A percentile compares a stretch with the other conserved stretches of the same genome.
Conservation (phyloP, 2,797 vertebrate species). For the Austrolebias charrua region DNA sequence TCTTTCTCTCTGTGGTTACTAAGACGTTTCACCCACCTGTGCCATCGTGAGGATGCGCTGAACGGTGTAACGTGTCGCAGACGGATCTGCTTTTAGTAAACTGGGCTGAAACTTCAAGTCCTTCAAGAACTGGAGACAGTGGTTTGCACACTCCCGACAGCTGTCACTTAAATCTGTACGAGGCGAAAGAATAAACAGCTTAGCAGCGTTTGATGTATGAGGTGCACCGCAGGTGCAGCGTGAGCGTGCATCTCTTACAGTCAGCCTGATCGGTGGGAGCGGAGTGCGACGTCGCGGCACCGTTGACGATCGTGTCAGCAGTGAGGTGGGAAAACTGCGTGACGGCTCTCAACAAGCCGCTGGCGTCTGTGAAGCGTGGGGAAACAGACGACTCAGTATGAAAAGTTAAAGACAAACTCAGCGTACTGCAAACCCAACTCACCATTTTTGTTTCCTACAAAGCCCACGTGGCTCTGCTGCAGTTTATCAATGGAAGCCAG, state of each 20-base stretch:
- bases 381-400: neutral
- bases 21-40: slow-evolving; percentile 52
- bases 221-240: neutral
- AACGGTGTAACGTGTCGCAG: slow-evolving; percentile 61
- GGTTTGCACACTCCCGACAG: slow-evolving; percentile 75
- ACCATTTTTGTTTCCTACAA: slow-evolving; percentile 74
- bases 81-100: slow-evolving; percentile 68
- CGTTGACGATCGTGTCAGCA: slow-evolving; percentile 88
- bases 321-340: slow-evolving; percentile 89
- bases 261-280: slow-evolving; percentile 89
- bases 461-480: slow-evolving; percentile 74
- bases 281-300: slow-evolving; percentile 84
- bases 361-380: slow-evolving; percentile 70
- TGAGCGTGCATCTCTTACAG: slow-evolving; percentile 71
- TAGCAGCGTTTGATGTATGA: neutral
- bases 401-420: neutral
- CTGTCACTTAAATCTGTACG: slow-evolving; percentile 71
- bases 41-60: slow-evolving; percentile 73
- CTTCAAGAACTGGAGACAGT: slow-evolving; percentile 77
- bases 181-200: neutral
- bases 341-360: slow-evolving; percentile 82
- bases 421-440: neutral
- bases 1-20: neutral
- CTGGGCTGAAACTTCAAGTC: slow-evolving; percentile 76
- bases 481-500: slow-evolving; percentile 83